These are phyloP conservation scores for Halictus ligatus DNA, from an alignment of 2,888 invertebrate genomes.

Conservation along the genomic window DNA sequence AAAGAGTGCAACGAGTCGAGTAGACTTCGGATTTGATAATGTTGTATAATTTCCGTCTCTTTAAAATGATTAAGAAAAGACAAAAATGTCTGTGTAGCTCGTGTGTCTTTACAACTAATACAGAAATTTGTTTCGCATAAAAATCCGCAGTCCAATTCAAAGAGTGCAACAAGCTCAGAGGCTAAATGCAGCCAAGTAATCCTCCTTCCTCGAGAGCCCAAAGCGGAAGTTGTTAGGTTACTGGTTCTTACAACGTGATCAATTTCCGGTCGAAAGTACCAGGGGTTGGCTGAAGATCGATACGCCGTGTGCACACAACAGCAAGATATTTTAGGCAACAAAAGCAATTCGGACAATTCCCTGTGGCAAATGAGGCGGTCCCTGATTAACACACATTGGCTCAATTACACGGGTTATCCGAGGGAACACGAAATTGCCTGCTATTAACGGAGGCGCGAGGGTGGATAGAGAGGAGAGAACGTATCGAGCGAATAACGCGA, in stretches of 20 bases:
- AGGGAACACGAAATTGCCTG: conserved; percentile 75
- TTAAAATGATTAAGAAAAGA: too few relatives aligned
- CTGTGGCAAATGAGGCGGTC: conserved; percentile 75
- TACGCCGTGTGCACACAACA: conserved; percentile 27
- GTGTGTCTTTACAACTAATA: too few relatives aligned
- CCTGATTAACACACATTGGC: conserved; percentile 77
- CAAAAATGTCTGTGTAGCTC: too few relatives aligned
- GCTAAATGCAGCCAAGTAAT: not conserved
- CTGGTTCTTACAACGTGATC: not conserved
- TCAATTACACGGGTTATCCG: conserved; percentile 75
- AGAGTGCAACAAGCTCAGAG: not conserved
- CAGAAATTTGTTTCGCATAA: too few relatives aligned
- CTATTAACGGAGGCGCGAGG: conserved; percentile 74
- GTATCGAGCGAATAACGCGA: conserved; percentile 68
- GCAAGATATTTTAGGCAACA: conserved; percentile 72
- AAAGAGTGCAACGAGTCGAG: not conserved
- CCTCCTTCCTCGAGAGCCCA: not conserved
- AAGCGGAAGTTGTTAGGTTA: not conserved
- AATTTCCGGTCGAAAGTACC: not conserved
- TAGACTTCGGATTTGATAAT: too few relatives aligned
- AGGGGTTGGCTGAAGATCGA: conserved; percentile 30
- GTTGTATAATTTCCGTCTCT: too few relatives aligned
- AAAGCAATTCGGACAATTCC: conserved; percentile 75
- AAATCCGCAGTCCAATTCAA: too few relatives aligned
- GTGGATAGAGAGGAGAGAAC: conserved; percentile 68